phyloP scores from a whole-genome alignment of 2,888 invertebrate species.

The Glaucopsyche alexis region DNA sequence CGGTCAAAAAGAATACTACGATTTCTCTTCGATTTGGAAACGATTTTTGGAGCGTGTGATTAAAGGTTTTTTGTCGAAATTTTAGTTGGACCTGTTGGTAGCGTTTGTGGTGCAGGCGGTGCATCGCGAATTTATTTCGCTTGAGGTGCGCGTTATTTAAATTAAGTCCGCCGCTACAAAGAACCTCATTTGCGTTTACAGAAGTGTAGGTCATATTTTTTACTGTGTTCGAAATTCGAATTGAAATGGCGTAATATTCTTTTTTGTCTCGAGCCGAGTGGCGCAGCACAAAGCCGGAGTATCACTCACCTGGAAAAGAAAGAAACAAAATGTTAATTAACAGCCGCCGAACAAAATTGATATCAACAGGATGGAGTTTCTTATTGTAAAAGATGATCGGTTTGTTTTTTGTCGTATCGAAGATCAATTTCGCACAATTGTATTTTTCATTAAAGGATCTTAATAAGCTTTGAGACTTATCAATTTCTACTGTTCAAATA shows the following conservation, averaged over 20 bases:
- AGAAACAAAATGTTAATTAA: slow-evolving; percentile 80
- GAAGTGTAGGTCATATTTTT: slow-evolving; percentile 76
- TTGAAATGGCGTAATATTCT: slow-evolving; percentile 75
- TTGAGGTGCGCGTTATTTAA: slow-evolving; percentile 61
- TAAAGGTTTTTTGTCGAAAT: slow-evolving; percentile 14
- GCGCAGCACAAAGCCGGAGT: slow-evolving; percentile 66
- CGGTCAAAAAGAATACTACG: not conserved
- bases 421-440: slow-evolving; percentile 35
- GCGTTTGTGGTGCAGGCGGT: slow-evolving; percentile 27
- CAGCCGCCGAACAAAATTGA: slow-evolving; percentile 75
- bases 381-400: slow-evolving; percentile 58
- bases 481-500: not conserved
- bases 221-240: slow-evolving; percentile 69
- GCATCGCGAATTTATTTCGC: slow-evolving; percentile 42
- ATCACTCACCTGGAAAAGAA: slow-evolving; percentile 78
- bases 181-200: slow-evolving; percentile 75
- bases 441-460: slow-evolving; percentile 19
- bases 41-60: not conserved
- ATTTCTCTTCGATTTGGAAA: not conserved
- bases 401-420: slow-evolving; percentile 36
- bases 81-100: slow-evolving; percentile 38
- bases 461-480: slow-evolving; percentile 17
- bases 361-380: slow-evolving; percentile 66
- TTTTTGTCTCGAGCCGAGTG: slow-evolving; percentile 63
- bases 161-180: slow-evolving; percentile 68